These are phyloP conservation scores for Seira ritae DNA, from an alignment of 2,888 invertebrate genomes.

Conservation along the genomic window DNA sequence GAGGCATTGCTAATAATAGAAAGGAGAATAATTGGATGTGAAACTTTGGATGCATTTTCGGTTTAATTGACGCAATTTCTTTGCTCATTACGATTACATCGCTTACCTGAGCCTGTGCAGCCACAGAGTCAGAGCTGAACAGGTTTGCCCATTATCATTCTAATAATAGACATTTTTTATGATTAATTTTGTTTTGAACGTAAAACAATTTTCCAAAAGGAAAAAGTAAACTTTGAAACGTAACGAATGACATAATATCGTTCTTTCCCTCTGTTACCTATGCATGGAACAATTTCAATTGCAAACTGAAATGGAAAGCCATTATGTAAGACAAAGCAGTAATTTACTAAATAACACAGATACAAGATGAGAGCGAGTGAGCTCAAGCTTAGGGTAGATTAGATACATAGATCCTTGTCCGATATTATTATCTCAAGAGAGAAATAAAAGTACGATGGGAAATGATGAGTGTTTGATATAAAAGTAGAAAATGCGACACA, in stretches of 20 bases:
- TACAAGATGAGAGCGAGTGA: no score
- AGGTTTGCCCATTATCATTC: not conserved
- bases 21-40: constrained; percentile 4
- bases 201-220: no score
- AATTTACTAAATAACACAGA: not conserved
- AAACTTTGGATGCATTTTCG: not conserved
- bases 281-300: not conserved
- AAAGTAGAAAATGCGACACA: no score
- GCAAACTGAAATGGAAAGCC: not conserved
- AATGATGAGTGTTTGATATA: no score
- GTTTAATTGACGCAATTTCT: not conserved
- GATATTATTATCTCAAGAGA: no score
- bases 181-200: not conserved
- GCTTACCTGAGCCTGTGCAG: no score
- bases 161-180: constrained; percentile 2
- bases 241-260: no score
- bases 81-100: not conserved
- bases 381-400: no score
- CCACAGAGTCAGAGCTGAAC: not conserved
- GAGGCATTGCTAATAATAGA: not conserved
- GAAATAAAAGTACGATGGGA: no score
- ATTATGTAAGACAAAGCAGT: constrained; percentile 9
- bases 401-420: no score
- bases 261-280: no score
- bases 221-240: no score